Percentiles rank a stretch among this genome's conserved stretches.
phyloP scores from a whole-genome alignment of 1,140 invertebrate species.

The Pemphigus obesinymphae region DNA sequence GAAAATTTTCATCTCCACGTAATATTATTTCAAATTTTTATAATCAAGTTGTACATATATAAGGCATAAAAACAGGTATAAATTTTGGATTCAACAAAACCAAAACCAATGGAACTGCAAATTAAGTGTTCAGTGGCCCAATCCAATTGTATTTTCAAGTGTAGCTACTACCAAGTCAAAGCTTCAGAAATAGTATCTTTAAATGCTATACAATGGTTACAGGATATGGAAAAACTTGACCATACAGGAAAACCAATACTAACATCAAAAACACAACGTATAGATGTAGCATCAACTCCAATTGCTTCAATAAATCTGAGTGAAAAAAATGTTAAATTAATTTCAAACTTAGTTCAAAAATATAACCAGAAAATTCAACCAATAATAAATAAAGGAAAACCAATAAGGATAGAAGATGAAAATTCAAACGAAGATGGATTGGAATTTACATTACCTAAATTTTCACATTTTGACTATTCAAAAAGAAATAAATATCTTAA shows the following conservation, averaged over 20 bases:
- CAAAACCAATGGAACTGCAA: slow-evolving; percentile 29
- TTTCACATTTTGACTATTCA: slow-evolving; percentile 9
- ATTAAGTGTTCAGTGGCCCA: slow-evolving; percentile 36
- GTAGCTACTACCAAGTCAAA: slow-evolving; percentile 31
- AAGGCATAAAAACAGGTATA: background rate
- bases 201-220: slow-evolving; percentile 41
- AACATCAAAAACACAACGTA: background rate
- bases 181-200: slow-evolving; percentile 32
- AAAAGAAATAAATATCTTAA: background rate
- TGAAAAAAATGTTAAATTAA: slow-evolving; percentile 15
- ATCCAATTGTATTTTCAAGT: slow-evolving; percentile 29
- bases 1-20: slow-evolving; percentile 12
- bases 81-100: slow-evolving; percentile 19
- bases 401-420: background rate
- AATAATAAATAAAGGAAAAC: slow-evolving; percentile 31
- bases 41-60: background rate
- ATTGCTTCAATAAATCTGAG: slow-evolving; percentile 31
- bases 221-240: slow-evolving; percentile 41
- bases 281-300: slow-evolving; percentile 15
- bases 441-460: background rate
- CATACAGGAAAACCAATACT: slow-evolving; percentile 29
- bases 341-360: slow-evolving; percentile 31
- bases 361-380: slow-evolving; percentile 24
- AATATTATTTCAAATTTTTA: slow-evolving; percentile 30
- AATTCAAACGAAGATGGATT: background rate